Percentiles rank a stretch among this genome's conserved stretches.
These are phyloP conservation scores for Ctenochaetus hawaiiensis DNA, from an alignment of 2,797 vertebrate species.

Conservation along the genomic window DNA sequence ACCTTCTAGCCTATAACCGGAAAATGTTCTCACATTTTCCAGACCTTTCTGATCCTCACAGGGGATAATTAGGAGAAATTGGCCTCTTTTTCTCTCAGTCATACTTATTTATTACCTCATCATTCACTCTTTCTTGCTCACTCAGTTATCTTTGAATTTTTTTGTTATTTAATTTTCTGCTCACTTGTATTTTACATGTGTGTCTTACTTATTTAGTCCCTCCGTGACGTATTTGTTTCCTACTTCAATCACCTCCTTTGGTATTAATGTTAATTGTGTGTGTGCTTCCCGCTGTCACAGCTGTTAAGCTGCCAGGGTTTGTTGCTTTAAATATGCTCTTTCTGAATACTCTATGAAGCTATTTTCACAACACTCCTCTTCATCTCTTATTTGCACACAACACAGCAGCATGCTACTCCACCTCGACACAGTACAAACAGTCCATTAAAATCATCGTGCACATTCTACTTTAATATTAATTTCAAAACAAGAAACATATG, in stretches of 20 bases:
- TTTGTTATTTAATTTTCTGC: not conserved
- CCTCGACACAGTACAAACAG: not conserved
- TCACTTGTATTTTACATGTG: not conserved
- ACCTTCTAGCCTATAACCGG: too few species aligned
- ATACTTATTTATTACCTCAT: not conserved
- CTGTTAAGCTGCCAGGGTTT: too few species aligned
- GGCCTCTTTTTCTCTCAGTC: not conserved
- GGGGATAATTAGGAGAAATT: not conserved
- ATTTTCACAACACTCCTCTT: constrained; percentile 3
- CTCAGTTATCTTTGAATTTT: not conserved
- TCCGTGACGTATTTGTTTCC: not conserved
- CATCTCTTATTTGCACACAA: constrained; percentile 1
- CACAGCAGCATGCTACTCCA: not conserved
- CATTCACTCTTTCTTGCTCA: not conserved
- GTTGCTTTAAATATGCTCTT: not conserved
- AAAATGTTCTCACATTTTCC: too few species aligned
- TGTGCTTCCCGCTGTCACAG: not conserved
- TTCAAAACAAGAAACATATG: not conserved
- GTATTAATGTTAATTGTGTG: too few species aligned
- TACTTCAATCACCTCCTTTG: not conserved
- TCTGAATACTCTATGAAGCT: not conserved
- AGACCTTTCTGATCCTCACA: not conserved
- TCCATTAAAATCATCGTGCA: not conserved
- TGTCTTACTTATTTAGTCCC: not conserved
- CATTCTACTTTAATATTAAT: not conserved